phyloP scores from a whole-genome alignment of 2,888 invertebrate genomes.

The Cyrtodaria siliqua region DNA sequence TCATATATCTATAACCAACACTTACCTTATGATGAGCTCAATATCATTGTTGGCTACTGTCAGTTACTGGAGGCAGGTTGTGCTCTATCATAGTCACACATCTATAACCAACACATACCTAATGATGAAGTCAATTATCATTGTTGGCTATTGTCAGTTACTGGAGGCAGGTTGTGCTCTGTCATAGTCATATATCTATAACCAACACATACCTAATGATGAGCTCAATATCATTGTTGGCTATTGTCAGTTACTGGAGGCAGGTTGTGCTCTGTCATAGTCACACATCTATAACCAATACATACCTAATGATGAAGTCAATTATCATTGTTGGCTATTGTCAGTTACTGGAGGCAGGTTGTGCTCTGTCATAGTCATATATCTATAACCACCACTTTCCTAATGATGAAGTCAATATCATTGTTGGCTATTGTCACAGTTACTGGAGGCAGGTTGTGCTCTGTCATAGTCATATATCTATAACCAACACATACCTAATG shows the following conservation, averaged over 20 bases:
- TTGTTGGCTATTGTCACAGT: constrained; percentile 88
- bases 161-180: constrained; percentile 86
- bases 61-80: too few species aligned
- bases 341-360: constrained; percentile 87
- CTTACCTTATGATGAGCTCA: too few species aligned
- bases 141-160: constrained; percentile 88
- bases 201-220: constrained; percentile 86
- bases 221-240: constrained; percentile 88
- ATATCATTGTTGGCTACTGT: too few species aligned
- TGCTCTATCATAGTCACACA: too few species aligned
- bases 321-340: constrained; percentile 87
- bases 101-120: constrained; percentile 85
- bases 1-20: too few species aligned
- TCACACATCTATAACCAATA: too few species aligned
- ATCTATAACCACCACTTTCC: constrained; percentile 85
- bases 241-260: constrained; percentile 87
- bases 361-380: too few species aligned
- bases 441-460: constrained; percentile 86
- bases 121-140: constrained; percentile 87
- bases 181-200: too few species aligned
- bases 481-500: constrained; percentile 86
- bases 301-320: constrained; percentile 87
- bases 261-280: constrained; percentile 81
- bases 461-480: too few species aligned
- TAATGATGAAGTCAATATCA: constrained; percentile 87